These are phyloP conservation scores for Parauchenoglanis ngamensis DNA, from an alignment of 2,797 vertebrate genomes.

Conservation along the genomic window DNA sequence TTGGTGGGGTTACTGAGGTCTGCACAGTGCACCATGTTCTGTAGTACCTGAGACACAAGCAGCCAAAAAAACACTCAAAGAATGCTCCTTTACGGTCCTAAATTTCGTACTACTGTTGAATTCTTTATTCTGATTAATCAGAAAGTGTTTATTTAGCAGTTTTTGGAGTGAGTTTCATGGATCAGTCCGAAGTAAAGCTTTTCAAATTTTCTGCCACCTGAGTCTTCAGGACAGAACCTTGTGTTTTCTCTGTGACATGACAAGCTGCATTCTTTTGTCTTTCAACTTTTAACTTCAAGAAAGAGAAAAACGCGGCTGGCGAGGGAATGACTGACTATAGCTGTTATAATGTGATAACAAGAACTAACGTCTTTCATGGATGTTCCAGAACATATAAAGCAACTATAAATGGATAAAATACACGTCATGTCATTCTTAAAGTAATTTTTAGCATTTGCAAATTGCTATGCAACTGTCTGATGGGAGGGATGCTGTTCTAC, in stretches of 20 bases:
- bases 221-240: neutral
- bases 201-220: neutral
- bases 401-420: neutral
- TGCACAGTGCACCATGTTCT: constrained; percentile 99
- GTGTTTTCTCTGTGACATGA: neutral
- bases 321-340: neutral
- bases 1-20: constrained; percentile 98
- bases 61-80: neutral
- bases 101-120: neutral
- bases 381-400: neutral
- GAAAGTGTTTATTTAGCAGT: neutral
- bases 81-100: neutral
- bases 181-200: neutral
- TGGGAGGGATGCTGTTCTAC: neutral
- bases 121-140: neutral
- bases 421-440: neutral
- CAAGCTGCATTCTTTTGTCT: neutral
- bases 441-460: neutral
- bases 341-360: neutral
- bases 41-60: constrained; percentile 82
- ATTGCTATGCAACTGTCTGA: neutral
- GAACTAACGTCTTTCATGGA: neutral
- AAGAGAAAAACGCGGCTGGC: neutral
- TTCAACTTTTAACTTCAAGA: neutral
- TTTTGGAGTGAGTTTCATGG: neutral